Base-by-base conservation (phyloP, 2,888 invertebrate species). In the Cerastoderma edule region DNA sequence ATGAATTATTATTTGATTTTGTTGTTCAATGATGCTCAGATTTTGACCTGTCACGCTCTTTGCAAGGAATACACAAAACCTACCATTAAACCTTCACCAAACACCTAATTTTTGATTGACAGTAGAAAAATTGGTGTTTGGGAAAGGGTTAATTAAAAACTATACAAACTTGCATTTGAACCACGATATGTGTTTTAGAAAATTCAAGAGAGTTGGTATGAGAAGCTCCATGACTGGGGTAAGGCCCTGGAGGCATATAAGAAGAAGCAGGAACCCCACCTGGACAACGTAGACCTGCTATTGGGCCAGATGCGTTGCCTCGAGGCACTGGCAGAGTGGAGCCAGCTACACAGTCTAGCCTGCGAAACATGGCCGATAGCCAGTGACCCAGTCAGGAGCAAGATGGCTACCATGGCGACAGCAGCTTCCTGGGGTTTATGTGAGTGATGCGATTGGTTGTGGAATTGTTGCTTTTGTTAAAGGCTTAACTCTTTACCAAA, bases 221-320 rank as follows among this genome's bases (percentile, higher is more conserved):
- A 99, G 92, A 99, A 99, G 93, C 94, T 99, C 0, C 99, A 99
- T 93, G 98, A 99, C 91, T 99, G 99, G 99, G 98, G 99, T 88
- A 97, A 97, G 91, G 99, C 99, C 0, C 93, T 99, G 53, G 95
- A 95, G 78, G 95, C 98, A 0, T 99, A 99, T 89, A 95, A 95
- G 64, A 95, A 95, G 67, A 96, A 96, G 89, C 93, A 97, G 54
- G 91, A 91, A 60, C 82, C 87, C 64, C 86, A 90, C 63, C 89
- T 91, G 2, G 90, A 91, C 44, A 89, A 91, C 77, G 82, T 83
- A 22, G 83, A 79, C 33, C 82, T 89, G 57, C 86, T 89, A 6
- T 94, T 99, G 30, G 99, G 99, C 0, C 96, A 98, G 91, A 97
- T 99, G 96, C 95, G 99, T 67, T 99, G 95, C 92, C 94, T 99